phyloP scores from a whole-genome alignment of 1,140 invertebrate genomes.

The Contarinia nasturtii region DNA sequence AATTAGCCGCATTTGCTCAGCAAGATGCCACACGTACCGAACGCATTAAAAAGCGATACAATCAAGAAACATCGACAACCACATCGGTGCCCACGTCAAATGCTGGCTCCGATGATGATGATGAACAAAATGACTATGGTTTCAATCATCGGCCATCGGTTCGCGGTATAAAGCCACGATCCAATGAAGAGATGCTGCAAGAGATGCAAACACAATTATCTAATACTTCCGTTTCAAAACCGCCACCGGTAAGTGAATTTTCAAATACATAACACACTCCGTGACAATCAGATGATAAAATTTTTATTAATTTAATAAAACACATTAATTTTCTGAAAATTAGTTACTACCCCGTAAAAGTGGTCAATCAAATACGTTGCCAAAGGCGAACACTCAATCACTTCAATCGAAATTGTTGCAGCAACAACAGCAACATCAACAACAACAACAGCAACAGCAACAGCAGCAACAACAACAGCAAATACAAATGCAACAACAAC shows the following conservation, averaged over 20 bases:
- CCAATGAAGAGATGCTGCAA: conserved; percentile 60
- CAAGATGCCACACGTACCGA: conserved; percentile 64
- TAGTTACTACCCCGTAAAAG: neutral
- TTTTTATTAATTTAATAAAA: too few relatives aligned
- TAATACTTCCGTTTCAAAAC: conserved; percentile 11
- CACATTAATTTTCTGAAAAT: too few relatives aligned
- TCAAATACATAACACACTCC: neutral
- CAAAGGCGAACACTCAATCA: neutral
- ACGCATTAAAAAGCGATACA: conserved; percentile 53
- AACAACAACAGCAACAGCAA: conserved; percentile 5
- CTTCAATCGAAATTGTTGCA: conserved; percentile 6
- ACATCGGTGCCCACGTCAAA: conserved; percentile 24
- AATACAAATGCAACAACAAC: neutral
- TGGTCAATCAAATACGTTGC: conserved; percentile 3
- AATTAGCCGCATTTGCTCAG: conserved; percentile 64
- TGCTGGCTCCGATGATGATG: conserved; percentile 42
- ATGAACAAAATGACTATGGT: conserved; percentile 74
- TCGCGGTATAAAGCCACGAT: conserved; percentile 39
- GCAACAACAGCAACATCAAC: conserved; percentile 1
- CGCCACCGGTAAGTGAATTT: too few relatives aligned
- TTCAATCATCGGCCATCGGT: conserved; percentile 75
- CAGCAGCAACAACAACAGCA: conserved; percentile 8
- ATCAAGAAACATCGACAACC: conserved; percentile 23
- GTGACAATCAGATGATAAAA: too few relatives aligned
- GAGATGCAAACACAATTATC: conserved; percentile 54